These are phyloP conservation scores for Drosophila watanabei DNA, from an alignment of 1,140 invertebrate species.

Conservation along the genomic window DNA sequence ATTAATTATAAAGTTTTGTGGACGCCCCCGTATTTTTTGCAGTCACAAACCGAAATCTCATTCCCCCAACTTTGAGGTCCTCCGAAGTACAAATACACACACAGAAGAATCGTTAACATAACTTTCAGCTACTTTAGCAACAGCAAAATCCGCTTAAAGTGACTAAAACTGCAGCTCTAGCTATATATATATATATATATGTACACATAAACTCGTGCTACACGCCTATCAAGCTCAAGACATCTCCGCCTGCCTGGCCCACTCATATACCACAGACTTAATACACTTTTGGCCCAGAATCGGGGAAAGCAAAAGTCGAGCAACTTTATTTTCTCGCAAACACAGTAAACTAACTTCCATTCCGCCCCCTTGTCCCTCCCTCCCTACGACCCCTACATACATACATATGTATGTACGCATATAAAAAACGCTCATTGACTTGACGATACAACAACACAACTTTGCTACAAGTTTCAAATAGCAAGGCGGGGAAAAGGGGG, in stretches of 20 bases:
- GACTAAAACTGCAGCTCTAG: conserved; percentile 48
- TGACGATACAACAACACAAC: conserved; percentile 68
- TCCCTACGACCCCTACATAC: not conserved
- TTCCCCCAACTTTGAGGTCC: conserved; percentile 13
- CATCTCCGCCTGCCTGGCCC: conserved; percentile 1
- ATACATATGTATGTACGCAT: conserved; percentile 5
- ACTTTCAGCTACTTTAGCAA: conserved; percentile 54
- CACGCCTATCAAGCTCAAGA: conserved; percentile 5
- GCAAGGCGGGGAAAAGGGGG: not conserved
- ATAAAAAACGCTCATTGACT: conserved; percentile 75
- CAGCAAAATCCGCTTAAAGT: conserved; percentile 65
- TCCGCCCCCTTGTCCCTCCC: not conserved
- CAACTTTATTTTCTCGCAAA: conserved; percentile 73
- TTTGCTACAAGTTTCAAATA: conserved; percentile 62
- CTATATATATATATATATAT: not conserved
- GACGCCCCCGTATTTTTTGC: not conserved
- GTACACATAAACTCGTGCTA: conserved; percentile 12
- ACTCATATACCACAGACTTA: conserved; percentile 46
- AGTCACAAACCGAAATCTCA: conserved; percentile 12
- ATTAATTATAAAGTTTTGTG: conserved; percentile 11
- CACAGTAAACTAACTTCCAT: conserved; percentile 65
- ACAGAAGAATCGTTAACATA: conserved; percentile 36
- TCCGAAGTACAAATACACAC: conserved; percentile 1
- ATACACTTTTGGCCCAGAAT: conserved; percentile 68
- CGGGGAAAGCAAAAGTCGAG: conserved; percentile 65